These are phyloP conservation scores for Phortica okadai DNA, from an alignment of 2,888 invertebrate species.

Conservation along the genomic window DNA sequence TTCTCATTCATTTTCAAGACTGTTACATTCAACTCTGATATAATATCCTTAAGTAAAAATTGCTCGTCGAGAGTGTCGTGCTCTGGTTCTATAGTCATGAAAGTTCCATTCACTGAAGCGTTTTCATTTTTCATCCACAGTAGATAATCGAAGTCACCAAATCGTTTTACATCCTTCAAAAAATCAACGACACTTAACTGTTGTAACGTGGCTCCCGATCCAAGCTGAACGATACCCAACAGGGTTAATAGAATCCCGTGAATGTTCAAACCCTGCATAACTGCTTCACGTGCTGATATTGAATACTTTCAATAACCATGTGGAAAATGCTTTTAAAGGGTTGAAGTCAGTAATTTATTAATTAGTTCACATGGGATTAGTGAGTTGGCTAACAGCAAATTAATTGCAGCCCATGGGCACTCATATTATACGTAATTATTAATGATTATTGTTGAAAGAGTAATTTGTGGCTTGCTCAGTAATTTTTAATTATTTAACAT, in stretches of 20 bases:
- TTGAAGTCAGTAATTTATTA: slow-evolving; percentile 4
- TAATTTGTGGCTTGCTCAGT: slow-evolving; percentile 1
- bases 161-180: slow-evolving; percentile 43
- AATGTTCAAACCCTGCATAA: not conserved
- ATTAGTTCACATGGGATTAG: not conserved
- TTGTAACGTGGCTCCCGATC: not conserved
- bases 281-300: not conserved
- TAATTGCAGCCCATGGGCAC: slow-evolving; percentile 7
- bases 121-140: slow-evolving; percentile 52
- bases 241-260: not conserved
- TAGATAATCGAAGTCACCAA: slow-evolving; percentile 49
- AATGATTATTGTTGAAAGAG: too few species aligned
- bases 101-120: slow-evolving; percentile 19
- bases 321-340: slow-evolving; percentile 20
- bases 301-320: not conserved
- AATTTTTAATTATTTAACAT: not conserved
- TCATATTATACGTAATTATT: too few species aligned
- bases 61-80: not conserved
- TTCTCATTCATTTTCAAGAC: slow-evolving; percentile 60
- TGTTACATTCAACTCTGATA: slow-evolving; percentile 55
- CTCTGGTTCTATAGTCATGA: not conserved
- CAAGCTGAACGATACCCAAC: not conserved
- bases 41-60: slow-evolving; percentile 43
- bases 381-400: not conserved
- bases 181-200: slow-evolving; percentile 43